phyloP scores from a whole-genome alignment of 2,888 invertebrate genomes.

The Eugnorisma glareosa region DNA sequence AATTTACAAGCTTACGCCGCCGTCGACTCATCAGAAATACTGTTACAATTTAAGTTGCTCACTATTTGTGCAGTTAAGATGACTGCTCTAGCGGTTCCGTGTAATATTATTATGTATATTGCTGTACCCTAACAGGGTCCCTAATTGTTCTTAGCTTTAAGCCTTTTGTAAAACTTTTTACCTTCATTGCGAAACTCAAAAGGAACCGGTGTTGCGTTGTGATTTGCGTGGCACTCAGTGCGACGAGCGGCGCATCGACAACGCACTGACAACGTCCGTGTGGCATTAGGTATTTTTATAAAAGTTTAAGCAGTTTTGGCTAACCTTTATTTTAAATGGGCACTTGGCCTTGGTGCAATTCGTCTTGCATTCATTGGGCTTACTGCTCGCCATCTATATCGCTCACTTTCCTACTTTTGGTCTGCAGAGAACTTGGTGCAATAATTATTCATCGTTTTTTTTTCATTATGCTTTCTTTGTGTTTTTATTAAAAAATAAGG shows the following conservation, averaged over 20 bases:
- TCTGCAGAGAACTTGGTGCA: background rate
- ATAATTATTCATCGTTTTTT: background rate
- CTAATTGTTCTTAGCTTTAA: background rate
- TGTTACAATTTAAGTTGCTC: background rate
- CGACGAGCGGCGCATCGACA: background rate
- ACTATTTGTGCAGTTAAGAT: background rate
- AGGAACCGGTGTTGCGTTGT: background rate
- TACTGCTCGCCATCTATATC: background rate
- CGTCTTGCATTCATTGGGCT: background rate
- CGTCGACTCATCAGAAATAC: background rate
- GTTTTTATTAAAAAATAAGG: background rate
- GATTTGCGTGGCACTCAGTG: background rate
- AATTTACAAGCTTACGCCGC: background rate
- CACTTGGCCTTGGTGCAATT: background rate
- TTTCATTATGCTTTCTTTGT: background rate
- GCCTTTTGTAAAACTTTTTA: background rate
- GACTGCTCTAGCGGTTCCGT: background rate
- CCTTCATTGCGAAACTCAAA: background rate
- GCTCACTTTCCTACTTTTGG: background rate
- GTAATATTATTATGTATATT: background rate
- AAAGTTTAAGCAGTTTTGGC: background rate
- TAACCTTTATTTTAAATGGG: background rate
- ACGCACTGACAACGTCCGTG: background rate
- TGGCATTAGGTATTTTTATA: background rate
- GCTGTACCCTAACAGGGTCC: background rate